phyloP scores from a whole-genome alignment of 35 echinoderm and acorn worm genomes.

The Heliocidaris tuberculata region DNA sequence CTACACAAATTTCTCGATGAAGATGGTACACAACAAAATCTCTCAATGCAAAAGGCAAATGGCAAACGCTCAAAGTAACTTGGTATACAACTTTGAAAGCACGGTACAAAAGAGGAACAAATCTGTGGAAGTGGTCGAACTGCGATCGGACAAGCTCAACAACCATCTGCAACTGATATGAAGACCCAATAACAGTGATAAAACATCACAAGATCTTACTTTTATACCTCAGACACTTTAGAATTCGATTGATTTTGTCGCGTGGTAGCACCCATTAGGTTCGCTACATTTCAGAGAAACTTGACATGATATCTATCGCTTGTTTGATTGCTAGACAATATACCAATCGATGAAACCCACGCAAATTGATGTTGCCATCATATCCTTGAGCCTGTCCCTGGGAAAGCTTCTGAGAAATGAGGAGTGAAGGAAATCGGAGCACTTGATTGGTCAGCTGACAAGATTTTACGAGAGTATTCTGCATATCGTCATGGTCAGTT shows the following conservation, averaged over 20 bases:
- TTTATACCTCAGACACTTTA: not conserved
- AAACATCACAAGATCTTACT: not conserved
- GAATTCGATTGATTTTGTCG: not conserved
- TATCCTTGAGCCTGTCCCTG: not conserved
- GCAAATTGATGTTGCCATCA: not conserved
- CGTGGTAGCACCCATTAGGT: not conserved
- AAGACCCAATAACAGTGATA: not conserved
- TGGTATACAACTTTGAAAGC: too few species aligned
- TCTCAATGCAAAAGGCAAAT: too few species aligned
- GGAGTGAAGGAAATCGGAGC: not conserved
- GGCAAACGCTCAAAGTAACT: too few species aligned
- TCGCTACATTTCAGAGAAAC: not conserved
- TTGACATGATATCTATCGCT: not conserved
- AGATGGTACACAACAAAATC: too few species aligned
- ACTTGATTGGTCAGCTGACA: not conserved
- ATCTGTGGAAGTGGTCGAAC: too few species aligned
- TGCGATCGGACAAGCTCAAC: not conserved
- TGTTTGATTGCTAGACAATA: not conserved
- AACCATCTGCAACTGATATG: not conserved
- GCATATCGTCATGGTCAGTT: too few species aligned
- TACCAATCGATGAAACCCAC: not conserved
- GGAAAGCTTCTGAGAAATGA: not conserved
- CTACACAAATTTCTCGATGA: too few species aligned
- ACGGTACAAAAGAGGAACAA: too few species aligned
- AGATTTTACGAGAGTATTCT: not conserved